Evolutionary conservation across 2,888 invertebrate species (phyloP).

Genomic region (Heterodera filipjevi): DNA sequence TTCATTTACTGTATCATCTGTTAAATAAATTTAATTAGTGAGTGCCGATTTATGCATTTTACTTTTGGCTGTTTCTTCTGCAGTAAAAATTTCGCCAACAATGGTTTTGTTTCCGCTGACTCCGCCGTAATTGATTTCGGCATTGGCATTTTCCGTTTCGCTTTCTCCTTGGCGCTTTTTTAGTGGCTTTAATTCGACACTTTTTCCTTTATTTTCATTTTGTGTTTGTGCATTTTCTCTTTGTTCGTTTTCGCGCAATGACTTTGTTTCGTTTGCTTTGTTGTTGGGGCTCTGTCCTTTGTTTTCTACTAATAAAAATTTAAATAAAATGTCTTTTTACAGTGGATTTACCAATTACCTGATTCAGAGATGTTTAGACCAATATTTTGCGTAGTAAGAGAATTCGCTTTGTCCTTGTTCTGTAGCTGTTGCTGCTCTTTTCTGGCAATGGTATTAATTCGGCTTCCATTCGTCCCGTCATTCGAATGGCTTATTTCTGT

Average conservation of each 20-base stretch:
- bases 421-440: background rate
- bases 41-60: background rate
- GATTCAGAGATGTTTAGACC: slow-evolving; percentile 19
- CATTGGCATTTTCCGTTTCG: background rate
- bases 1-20: background rate
- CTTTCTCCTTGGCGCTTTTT: background rate
- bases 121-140: background rate
- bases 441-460: background rate
- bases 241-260: background rate
- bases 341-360: background rate
- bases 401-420: slow-evolving; percentile 16
- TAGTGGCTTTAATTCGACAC: background rate
- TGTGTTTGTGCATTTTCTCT: background rate
- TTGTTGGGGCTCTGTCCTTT: background rate
- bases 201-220: background rate
- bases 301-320: background rate
- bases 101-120: background rate
- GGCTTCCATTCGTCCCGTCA: background rate
- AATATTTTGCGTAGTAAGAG: slow-evolving; percentile 24
- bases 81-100: background rate
- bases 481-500: slow-evolving; percentile 17
- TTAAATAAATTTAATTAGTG: background rate
- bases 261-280: background rate
- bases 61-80: background rate
- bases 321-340: background rate